A percentile compares a stretch with the other conserved stretches of the same genome.
Evolutionary conservation across 2,113 vertebrate species (phyloP).

Genomic region (Nematolebias whitei): DNA sequence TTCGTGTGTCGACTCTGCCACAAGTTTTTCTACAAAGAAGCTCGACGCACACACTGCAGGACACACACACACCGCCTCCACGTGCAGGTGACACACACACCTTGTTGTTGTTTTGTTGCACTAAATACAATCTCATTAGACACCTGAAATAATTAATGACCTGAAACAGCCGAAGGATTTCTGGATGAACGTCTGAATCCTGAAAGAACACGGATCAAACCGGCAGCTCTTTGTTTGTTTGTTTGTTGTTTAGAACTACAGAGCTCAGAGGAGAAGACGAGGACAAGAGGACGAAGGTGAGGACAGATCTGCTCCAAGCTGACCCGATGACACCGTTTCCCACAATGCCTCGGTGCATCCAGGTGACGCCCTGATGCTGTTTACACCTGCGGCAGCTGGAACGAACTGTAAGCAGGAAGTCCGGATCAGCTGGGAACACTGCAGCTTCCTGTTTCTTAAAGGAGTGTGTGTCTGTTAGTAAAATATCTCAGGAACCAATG

Average conservation of each 20-base stretch:
- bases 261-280: neutral
- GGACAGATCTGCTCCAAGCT: neutral
- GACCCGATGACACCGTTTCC: constrained; percentile 8
- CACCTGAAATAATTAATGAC: no score
- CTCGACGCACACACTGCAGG: constrained; percentile 89
- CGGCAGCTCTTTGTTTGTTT: neutral
- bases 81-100: constrained; percentile 67
- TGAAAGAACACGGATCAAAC: no score
- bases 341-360: constrained; percentile 28
- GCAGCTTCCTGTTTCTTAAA: neutral
- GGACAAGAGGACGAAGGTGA: neutral
- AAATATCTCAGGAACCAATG: no score
- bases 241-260: constrained; percentile 15
- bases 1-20: constrained; percentile 91
- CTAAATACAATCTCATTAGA: no score
- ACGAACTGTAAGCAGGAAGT: neutral
- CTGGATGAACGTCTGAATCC: no score
- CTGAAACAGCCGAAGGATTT: no score
- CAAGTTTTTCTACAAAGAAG: constrained; percentile 91
- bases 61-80: constrained; percentile 89
- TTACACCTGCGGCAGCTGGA: neutral
- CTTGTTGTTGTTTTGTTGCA: no score
- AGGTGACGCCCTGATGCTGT: neutral
- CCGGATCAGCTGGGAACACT: neutral
- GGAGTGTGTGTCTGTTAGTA: neutral